These are phyloP conservation scores for Pachypsylla venusta DNA, from an alignment of 1,140 invertebrate species.

Conservation along the genomic window DNA sequence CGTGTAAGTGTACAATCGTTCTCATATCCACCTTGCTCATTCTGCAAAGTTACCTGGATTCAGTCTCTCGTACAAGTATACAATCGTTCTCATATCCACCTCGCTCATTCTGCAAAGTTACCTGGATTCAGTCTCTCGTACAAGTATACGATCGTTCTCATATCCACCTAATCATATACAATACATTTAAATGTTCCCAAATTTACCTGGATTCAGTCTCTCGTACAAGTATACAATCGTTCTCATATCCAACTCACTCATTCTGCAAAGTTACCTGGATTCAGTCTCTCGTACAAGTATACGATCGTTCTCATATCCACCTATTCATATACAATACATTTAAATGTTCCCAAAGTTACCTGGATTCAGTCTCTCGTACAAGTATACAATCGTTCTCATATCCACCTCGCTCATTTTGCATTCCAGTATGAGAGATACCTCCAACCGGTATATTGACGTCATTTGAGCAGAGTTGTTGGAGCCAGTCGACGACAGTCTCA, in stretches of 20 bases:
- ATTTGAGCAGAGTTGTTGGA: conserved; percentile 92
- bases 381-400: conserved; percentile 98
- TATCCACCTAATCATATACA: too few relatives aligned
- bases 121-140: conserved; percentile 28
- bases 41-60: too few relatives aligned
- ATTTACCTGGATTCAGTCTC: too few relatives aligned
- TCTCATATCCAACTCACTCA: conserved; percentile 86
- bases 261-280: too few relatives aligned
- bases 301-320: conserved; percentile 98
- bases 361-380: conserved; percentile 33
- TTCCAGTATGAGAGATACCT: conserved; percentile 91
- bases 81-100: conserved; percentile 99
- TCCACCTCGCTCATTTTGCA: conserved; percentile 89
- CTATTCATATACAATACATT: too few relatives aligned
- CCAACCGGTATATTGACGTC: conserved; percentile 93
- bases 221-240: conserved; percentile 82
- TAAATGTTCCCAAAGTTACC: too few relatives aligned
- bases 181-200: too few relatives aligned
- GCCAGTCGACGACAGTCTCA: conserved; percentile 72
- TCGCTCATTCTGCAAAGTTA: conserved; percentile 74
- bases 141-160: conserved; percentile 94
- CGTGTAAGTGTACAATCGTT: conserved; percentile 88
- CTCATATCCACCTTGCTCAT: conserved; percentile 95
- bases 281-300: conserved; percentile 51
- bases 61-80: conserved; percentile 51